Conservation (phyloP, 2,888 invertebrate genomes). For the Stegophylla sp. region DNA sequence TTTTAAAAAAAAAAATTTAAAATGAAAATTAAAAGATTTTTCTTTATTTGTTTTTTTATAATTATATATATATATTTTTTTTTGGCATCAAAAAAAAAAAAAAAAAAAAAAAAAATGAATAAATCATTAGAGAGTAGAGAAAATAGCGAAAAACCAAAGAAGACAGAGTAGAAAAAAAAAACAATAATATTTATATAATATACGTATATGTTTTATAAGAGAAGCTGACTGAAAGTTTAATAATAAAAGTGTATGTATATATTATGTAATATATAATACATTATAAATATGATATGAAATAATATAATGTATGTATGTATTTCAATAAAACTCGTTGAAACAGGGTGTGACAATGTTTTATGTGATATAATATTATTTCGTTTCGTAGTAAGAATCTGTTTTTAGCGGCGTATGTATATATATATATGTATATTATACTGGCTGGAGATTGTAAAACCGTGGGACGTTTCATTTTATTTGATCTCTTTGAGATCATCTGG, state of each 20-base stretch:
- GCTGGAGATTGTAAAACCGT: no score
- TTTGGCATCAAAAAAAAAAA: conserved; percentile 51
- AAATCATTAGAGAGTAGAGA: conserved; percentile 22
- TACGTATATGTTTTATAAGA: conserved; percentile 20
- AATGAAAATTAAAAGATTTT: no score
- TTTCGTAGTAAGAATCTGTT: no score
- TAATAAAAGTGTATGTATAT: conserved; percentile 28
- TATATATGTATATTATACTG: no score
- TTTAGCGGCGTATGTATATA: no score
- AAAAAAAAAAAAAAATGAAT: conserved; percentile 46
- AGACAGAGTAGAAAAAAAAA: conserved; percentile 5
- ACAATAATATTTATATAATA: not conserved
- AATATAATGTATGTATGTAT: conserved; percentile 20
- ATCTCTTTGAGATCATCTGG: no score
- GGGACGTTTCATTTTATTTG: no score
- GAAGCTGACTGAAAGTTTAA: conserved; percentile 40
- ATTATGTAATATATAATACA: no score
- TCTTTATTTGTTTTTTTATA: no score
- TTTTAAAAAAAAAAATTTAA: no score
- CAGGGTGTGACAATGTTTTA: conserved; percentile 46
- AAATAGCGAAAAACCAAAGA: conserved; percentile 41
- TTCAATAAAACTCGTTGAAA: conserved; percentile 30
- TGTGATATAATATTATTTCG: not conserved
- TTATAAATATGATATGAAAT: conserved; percentile 22
- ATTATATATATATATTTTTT: conserved; percentile 2